Percentiles rank a stretch among this genome's conserved stretches.
phyloP scores from a whole-genome alignment of 2,888 invertebrate genomes.

The Eristalinus aeneus region DNA sequence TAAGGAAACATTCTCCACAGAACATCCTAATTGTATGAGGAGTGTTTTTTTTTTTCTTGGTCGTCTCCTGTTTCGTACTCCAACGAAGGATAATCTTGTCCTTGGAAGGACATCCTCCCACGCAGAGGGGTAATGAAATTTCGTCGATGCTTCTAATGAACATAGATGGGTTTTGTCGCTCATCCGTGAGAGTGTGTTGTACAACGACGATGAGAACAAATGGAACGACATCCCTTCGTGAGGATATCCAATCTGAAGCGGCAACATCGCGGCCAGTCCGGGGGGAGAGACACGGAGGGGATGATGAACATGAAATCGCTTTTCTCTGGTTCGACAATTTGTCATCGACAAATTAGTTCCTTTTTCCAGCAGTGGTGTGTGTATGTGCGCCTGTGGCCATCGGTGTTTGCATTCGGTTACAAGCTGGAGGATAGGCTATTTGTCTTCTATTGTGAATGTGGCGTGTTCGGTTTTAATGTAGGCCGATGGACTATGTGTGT shows the following conservation, averaged over 20 bases:
- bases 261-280: neutral
- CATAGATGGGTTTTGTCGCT: conserved; percentile 19
- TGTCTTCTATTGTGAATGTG: conserved; percentile 28
- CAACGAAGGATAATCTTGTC: conserved; percentile 13
- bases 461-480: conserved; percentile 23
- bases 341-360: conserved; percentile 53
- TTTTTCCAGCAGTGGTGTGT: neutral
- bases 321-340: conserved; percentile 50
- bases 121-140: conserved; percentile 24
- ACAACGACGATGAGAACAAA: neutral
- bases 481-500: conserved; percentile 8
- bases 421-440: conserved; percentile 26
- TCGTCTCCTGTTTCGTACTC: neutral
- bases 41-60: neutral
- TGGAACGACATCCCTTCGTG: neutral
- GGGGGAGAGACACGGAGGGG: neutral
- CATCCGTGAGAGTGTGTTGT: neutral
- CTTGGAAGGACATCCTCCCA: conserved; percentile 1
- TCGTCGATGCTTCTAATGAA: conserved; percentile 46
- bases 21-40: conserved; percentile 46
- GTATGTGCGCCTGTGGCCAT: neutral
- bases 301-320: conserved; percentile 24
- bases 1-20: conserved; percentile 16
- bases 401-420: conserved; percentile 25
- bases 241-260: neutral